Percentiles rank a stretch among this genome's conserved stretches.
Conservation (phyloP, 1,140 invertebrate species). For the Danaus plexippus region DNA sequence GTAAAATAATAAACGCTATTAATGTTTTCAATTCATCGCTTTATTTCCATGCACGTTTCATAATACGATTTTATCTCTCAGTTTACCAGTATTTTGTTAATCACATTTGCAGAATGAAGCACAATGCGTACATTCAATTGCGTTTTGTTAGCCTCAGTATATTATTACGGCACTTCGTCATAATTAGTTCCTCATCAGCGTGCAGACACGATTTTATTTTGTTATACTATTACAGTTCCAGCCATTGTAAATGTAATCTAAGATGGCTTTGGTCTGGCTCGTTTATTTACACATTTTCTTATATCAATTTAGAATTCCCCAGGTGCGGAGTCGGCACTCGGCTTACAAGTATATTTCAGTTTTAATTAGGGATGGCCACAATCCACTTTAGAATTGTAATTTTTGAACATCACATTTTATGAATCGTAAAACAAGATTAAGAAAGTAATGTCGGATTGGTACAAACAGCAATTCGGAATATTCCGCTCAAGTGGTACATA, state of each 20-base stretch:
- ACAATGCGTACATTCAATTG: slow-evolving; percentile 30
- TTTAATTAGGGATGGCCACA: slow-evolving; percentile 62
- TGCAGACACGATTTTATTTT: slow-evolving; percentile 31
- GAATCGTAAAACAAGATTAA: slow-evolving; percentile 2
- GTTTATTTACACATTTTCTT: slow-evolving; percentile 41
- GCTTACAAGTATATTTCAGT: slow-evolving; percentile 55
- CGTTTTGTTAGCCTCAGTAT: slow-evolving; percentile 32
- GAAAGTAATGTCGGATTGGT: slow-evolving; percentile 3
- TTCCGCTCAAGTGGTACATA: slow-evolving; percentile 52
- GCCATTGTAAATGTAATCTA: slow-evolving; percentile 26
- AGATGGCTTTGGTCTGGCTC: slow-evolving; percentile 16
- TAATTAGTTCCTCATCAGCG: slow-evolving; percentile 37
- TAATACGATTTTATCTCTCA: slow-evolving; percentile 27
- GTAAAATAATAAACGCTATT: slow-evolving; percentile 6
- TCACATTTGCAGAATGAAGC: slow-evolving; percentile 34
- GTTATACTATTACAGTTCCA: slow-evolving; percentile 12
- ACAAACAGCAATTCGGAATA: slow-evolving; percentile 47
- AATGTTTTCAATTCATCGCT: not conserved
- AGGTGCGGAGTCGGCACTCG: slow-evolving; percentile 48
- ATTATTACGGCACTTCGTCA: slow-evolving; percentile 36
- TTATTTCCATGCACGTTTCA: slow-evolving; percentile 5
- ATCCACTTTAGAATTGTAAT: slow-evolving; percentile 32
- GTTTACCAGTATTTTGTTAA: slow-evolving; percentile 32
- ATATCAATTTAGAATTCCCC: slow-evolving; percentile 49
- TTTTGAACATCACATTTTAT: slow-evolving; percentile 1